Evolutionary conservation across 2,888 invertebrate genomes (phyloP).

Genomic region (Acanthosepion pharaonis): DNA sequence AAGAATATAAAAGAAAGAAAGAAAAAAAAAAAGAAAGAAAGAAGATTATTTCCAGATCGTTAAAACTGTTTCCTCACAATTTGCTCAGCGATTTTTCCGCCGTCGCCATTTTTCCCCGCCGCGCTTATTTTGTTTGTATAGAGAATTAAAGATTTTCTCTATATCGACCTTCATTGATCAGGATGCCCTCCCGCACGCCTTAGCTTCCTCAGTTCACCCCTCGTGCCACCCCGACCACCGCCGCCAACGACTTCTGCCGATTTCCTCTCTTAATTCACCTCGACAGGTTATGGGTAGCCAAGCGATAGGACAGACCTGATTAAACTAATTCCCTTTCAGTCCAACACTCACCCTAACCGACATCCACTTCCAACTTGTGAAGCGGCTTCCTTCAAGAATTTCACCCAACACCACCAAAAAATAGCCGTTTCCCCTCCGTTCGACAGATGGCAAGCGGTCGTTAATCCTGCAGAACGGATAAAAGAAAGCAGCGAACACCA

Average conservation of each 20-base stretch:
- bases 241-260: background rate
- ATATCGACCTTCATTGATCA: background rate
- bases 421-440: background rate
- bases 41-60: no score
- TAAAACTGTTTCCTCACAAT: no score
- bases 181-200: background rate
- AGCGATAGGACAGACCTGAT: constrained; percentile 17
- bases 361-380: background rate
- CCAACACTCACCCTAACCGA: background rate
- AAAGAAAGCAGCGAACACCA: no score
- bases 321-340: background rate
- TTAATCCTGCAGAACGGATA: no score
- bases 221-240: background rate
- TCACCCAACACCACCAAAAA: background rate
- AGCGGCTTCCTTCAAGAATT: background rate
- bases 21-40: no score
- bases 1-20: no score
- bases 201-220: background rate
- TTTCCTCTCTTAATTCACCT: background rate
- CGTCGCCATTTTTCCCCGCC: no score
- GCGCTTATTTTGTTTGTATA: background rate
- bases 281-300: background rate
- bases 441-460: no score
- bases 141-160: background rate
- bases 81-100: no score